A percentile compares a stretch with the other conserved stretches of the same genome.
Evolutionary conservation across 2,113 vertebrate species (phyloP).

Genomic region (Guaruba guarouba): DNA sequence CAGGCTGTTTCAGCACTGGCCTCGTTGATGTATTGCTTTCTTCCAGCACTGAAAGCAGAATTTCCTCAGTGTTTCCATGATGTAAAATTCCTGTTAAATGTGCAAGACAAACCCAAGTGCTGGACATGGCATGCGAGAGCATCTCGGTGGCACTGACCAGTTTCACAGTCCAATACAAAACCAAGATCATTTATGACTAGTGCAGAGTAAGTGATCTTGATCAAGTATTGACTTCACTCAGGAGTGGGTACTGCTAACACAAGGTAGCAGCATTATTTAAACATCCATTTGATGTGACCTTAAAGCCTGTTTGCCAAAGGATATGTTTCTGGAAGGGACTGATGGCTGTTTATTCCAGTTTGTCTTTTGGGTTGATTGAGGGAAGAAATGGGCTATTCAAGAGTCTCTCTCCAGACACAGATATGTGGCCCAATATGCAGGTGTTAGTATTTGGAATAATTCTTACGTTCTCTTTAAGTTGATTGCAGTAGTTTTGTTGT

Average conservation of each 20-base stretch:
- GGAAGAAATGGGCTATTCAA: not conserved
- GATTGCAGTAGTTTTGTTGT: not conserved
- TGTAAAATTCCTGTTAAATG: not conserved
- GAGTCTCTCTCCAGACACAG: not conserved
- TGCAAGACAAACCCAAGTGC: not conserved
- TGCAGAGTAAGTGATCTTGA: not conserved
- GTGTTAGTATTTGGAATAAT: not conserved
- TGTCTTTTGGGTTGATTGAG: not conserved
- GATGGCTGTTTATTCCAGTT: not conserved
- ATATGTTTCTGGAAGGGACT: not conserved
- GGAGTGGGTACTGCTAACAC: not conserved
- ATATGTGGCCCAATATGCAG: not conserved
- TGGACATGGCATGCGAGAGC: accelerated
- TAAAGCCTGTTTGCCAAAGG: accelerated
- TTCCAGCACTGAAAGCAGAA: not conserved
- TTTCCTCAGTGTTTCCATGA: not conserved
- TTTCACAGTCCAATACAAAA: not conserved
- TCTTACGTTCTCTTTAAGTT: not conserved
- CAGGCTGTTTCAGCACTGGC: not conserved
- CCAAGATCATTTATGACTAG: accelerated
- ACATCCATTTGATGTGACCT: accelerated
- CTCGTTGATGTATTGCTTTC: not conserved
- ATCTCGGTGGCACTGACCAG: accelerated
- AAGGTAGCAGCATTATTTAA: not conserved
- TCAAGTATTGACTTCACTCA: not conserved